A percentile compares a stretch with the other conserved stretches of the same genome.
Evolutionary conservation across 2,888 invertebrate genomes (phyloP).

Genomic region (Adineta ricciae): DNA sequence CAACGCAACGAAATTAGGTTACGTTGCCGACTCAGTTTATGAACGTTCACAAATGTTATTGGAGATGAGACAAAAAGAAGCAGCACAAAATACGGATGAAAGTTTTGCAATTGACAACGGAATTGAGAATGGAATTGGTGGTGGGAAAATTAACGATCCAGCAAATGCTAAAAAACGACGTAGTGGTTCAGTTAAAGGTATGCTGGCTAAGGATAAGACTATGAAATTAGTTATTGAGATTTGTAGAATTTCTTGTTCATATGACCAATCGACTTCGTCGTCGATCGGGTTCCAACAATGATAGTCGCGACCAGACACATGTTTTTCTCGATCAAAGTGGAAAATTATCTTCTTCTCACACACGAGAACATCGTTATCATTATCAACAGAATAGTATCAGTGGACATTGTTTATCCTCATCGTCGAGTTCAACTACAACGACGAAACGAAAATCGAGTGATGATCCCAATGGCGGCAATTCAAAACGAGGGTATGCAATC

Average conservation of each 20-base stretch:
- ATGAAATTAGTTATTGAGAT: no score
- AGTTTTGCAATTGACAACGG: conserved; percentile 1
- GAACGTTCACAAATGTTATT: conserved; percentile 10
- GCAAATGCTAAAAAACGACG: background rate
- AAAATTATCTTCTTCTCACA: background rate
- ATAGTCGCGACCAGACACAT: conserved; percentile 8
- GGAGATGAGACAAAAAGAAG: background rate
- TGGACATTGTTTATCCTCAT: conserved; percentile 20
- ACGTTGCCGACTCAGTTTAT: background rate
- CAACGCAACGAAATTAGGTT: background rate
- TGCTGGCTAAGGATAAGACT: background rate
- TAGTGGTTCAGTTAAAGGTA: conserved; percentile 22
- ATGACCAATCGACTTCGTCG: conserved; percentile 1
- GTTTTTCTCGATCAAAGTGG: background rate
- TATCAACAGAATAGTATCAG: background rate
- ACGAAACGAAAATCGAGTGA: conserved; percentile 14
- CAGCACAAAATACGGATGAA: background rate
- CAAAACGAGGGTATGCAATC: conserved; percentile 12
- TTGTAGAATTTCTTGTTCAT: conserved; percentile 1
- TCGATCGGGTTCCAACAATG: conserved; percentile 17
- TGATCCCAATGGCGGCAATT: background rate
- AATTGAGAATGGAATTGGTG: background rate
- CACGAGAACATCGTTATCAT: background rate
- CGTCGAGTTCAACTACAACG: background rate
- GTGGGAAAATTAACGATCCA: background rate